These are phyloP conservation scores for Pongo abelii DNA, from an alignment of 2,113 vertebrate genomes.

Conservation along the genomic window DNA sequence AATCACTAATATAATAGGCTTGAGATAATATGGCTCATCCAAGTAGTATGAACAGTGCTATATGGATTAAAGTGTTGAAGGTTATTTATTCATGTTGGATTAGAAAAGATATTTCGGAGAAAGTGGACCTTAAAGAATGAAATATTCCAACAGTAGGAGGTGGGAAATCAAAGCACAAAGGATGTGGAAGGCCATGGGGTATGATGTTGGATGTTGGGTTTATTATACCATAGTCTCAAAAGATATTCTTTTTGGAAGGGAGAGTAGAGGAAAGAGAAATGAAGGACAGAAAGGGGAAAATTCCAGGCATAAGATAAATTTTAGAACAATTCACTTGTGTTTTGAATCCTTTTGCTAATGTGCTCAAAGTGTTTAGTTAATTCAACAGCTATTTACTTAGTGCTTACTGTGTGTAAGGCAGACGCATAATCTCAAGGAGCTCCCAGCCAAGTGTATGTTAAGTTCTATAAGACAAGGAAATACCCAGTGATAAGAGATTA, in stretches of 20 bases:
- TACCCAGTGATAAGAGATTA: background rate
- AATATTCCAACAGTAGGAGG: background rate
- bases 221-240: background rate
- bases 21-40: background rate
- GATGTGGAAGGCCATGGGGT: background rate
- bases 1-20: background rate
- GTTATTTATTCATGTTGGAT: background rate
- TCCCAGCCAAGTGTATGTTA: background rate
- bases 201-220: background rate
- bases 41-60: background rate
- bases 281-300: background rate
- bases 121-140: background rate
- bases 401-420: background rate
- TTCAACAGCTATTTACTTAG: background rate
- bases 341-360: slow-evolving; percentile 10
- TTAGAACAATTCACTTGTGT: background rate
- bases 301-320: background rate
- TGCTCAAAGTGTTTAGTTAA: background rate
- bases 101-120: background rate
- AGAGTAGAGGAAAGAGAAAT: background rate
- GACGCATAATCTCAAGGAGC: background rate
- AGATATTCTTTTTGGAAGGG: background rate
- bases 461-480: background rate
- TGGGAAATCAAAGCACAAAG: background rate
- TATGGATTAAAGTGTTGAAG: background rate